Evolutionary conservation across 2,797 vertebrate genomes (phyloP).

Genomic region (Ambastaia sidthimunki): DNA sequence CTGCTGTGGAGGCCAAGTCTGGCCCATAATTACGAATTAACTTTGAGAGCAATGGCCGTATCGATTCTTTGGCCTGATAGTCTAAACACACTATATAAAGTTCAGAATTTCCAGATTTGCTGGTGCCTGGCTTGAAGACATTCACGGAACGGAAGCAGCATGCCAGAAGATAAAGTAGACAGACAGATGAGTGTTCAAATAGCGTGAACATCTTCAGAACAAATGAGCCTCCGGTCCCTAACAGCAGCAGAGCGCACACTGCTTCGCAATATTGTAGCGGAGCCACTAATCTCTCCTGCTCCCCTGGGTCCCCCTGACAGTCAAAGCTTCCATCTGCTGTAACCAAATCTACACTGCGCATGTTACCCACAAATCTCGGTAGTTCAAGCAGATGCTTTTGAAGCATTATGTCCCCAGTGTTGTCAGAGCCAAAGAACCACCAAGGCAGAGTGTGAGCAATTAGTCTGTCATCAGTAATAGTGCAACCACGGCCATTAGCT

Average conservation of each 20-base stretch:
- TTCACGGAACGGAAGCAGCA: constrained; percentile 87
- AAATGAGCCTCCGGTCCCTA: constrained; percentile 87
- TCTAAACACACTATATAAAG: constrained; percentile 88
- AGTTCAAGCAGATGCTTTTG: constrained; percentile 85
- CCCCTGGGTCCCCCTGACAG: constrained; percentile 94
- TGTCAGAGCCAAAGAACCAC: constrained; percentile 96
- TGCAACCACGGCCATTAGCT: constrained; percentile 84
- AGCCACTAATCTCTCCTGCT: constrained; percentile 92
- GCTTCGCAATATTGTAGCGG: constrained; percentile 91
- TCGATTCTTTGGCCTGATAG: constrained; percentile 79
- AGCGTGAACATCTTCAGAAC: constrained; percentile 97
- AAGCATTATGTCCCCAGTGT: constrained; percentile 92
- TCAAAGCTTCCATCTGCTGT: constrained; percentile 98
- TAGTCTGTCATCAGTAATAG: constrained; percentile 90
- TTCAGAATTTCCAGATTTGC: constrained; percentile 96
- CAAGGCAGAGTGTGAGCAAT: constrained; percentile 88
- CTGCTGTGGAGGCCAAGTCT: constrained; percentile 75
- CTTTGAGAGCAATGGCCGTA: constrained; percentile 84
- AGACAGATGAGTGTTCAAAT: constrained; percentile 91
- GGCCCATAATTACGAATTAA: constrained; percentile 88
- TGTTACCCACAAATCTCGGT: constrained; percentile 79
- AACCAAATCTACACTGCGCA: constrained; percentile 84
- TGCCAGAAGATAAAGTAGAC: constrained; percentile 90
- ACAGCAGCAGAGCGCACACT: constrained; percentile 84
- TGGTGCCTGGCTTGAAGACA: constrained; percentile 94